Percentiles rank a stretch among this genome's conserved stretches.
These are phyloP conservation scores for Tamias sibiricus DNA, from an alignment of 2,113 vertebrate genomes.

Conservation along the genomic window DNA sequence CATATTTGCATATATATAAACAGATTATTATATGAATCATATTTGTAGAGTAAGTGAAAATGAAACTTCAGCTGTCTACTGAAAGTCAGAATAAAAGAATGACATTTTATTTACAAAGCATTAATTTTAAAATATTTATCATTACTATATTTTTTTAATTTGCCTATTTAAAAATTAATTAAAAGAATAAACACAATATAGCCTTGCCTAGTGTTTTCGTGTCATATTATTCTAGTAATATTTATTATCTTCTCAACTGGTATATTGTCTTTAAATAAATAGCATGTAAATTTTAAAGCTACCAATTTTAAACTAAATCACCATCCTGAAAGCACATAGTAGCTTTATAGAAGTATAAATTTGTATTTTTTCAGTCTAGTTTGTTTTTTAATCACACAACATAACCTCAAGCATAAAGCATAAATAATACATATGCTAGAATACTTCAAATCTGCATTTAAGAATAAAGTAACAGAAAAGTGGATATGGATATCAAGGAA, in stretches of 20 bases:
- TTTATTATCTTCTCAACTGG: background rate
- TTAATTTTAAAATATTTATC: background rate
- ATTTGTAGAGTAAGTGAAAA: background rate
- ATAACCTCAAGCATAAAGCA: conserved; percentile 31
- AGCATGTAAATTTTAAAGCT: background rate
- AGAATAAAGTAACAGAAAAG: conserved; percentile 18
- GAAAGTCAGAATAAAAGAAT: background rate
- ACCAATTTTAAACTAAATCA: background rate
- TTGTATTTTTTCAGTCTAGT: background rate
- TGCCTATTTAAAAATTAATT: background rate
- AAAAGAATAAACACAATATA: background rate
- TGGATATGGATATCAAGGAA: conserved; percentile 27
- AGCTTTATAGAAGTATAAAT: background rate
- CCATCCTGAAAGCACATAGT: background rate
- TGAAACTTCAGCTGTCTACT: background rate
- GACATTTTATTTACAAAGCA: background rate
- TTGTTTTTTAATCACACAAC: conserved; percentile 49
- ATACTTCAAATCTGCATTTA: conserved; percentile 52
- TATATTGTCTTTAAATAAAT: background rate
- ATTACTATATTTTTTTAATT: background rate
- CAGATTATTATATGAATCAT: background rate
- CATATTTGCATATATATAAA: background rate
- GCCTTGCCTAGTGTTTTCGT: background rate
- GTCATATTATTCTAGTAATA: background rate
- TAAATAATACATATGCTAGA: background rate